Evolutionary conservation across 2,888 invertebrate genomes (phyloP), one percentile per base, ranked within the genome.

Genomic region (Elegia similella): DNA sequence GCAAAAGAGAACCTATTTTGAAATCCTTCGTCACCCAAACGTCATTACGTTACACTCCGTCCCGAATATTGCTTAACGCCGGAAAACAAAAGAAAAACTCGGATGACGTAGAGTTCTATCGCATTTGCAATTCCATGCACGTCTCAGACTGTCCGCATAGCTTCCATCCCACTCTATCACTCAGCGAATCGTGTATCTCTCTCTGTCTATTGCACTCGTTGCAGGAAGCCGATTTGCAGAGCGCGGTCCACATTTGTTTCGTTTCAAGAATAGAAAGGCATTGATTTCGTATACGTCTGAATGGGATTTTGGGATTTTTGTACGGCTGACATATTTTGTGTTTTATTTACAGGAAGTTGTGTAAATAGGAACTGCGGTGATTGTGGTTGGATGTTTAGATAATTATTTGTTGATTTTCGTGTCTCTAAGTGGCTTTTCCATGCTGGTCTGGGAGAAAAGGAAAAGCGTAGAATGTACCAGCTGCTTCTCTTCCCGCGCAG

Each of bases 101-200:
- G 13, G n/a, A 56, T 56, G 56, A 56, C 42, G 56, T 56, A 56
- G 48, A 42, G 15, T 48, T 56, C 47, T 13, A 55, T 15, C 77
- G 65, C 75, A 86, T 87, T 89, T 86, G 77, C 81, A 78, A 89
- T 89, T 88, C 88, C 69, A 72, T 69, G 61, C 84, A 78, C 87
- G 82, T 86, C 75, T 78, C 72, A 66, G 69, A 73, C 82, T 82
- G 83, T 86, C 87, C 88, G 85, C 86, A 87, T 83, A 76, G 74
- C 72, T 59, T 66, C 76, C 65, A 63, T 75, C 79, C 65, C 68
- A 67, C 67, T 78, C 77, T 34, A 15, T 17, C 32, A 15, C 17
- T 23, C 42, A 30, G 34, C 44, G 3, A 32, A 16, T 44, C 44
- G 17, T 55, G 46, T 32, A 10, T 16, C n/a, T 16, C 34, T 56